A percentile compares a stretch with the other conserved stretches of the same genome.
Conservation (phyloP, 2,888 invertebrate genomes). For the Spilosoma lubricipeda region DNA sequence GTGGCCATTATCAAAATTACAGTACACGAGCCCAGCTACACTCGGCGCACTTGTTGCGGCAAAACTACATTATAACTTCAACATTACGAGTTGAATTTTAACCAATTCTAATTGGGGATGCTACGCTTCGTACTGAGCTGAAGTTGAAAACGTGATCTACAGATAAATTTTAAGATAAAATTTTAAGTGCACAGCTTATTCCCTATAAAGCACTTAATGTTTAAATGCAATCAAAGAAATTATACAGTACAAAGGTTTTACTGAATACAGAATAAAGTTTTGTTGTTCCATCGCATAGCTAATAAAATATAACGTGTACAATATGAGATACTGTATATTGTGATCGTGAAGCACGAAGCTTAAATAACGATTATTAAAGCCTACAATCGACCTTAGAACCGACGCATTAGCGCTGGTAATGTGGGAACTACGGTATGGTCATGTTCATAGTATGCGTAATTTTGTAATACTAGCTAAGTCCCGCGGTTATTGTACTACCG, state of each 20-base stretch:
- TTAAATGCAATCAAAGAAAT: conserved; percentile 31
- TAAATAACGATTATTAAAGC: conserved; percentile 50
- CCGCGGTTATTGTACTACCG: no score
- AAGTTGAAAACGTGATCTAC: conserved; percentile 29
- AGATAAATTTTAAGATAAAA: conserved; percentile 32
- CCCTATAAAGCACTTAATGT: conserved; percentile 15
- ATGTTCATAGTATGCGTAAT: no score
- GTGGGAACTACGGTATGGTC: conserved; percentile 31
- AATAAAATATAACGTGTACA: conserved; percentile 39
- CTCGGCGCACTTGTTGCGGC: conserved; percentile 56
- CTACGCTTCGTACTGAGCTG: conserved; percentile 16
- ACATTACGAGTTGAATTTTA: conserved; percentile 47
- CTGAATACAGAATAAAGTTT: conserved; percentile 24
- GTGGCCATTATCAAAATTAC: conserved; percentile 75
- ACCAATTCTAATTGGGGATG: conserved; percentile 40
- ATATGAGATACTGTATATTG: conserved; percentile 36
- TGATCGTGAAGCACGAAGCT: conserved; percentile 51
- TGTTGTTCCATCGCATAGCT: conserved; percentile 20
- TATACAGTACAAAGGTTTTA: conserved; percentile 28
- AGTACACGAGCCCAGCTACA: conserved; percentile 47
- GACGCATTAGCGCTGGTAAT: conserved; percentile 40
- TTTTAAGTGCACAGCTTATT: conserved; percentile 22
- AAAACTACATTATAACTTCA: conserved; percentile 46
- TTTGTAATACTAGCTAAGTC: no score
- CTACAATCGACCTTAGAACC: conserved; percentile 43